phyloP scores from a whole-genome alignment of 2,113 vertebrate genomes.

The Calonectris borealis region DNA sequence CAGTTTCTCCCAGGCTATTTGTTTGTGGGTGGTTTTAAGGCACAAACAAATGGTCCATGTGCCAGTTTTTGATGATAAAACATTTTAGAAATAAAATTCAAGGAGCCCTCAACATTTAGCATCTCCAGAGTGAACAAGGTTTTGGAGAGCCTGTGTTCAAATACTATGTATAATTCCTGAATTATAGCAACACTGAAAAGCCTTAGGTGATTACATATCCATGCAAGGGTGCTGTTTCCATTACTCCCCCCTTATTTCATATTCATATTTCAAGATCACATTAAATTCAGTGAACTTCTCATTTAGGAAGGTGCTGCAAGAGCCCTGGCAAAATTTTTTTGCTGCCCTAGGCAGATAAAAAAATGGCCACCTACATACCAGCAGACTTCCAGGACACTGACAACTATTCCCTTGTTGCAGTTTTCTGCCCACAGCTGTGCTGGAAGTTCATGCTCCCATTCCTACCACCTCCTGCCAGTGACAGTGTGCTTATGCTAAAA shows the following conservation, averaged over 20 bases:
- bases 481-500: not conserved
- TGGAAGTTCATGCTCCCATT: not conserved
- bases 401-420: not conserved
- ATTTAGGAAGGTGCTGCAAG: not conserved
- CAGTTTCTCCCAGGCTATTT: not conserved
- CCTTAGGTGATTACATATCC: not conserved
- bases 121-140: not conserved
- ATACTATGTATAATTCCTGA: not conserved
- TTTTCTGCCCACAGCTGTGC: constrained; percentile 18
- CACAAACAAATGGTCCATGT: not conserved
- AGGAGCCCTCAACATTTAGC: not conserved
- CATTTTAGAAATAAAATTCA: not conserved
- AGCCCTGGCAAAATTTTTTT: not conserved
- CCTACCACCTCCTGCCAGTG: not conserved
- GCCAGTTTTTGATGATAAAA: not conserved
- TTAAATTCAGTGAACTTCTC: not conserved
- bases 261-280: not conserved
- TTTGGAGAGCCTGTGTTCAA: not conserved
- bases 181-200: not conserved
- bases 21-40: not conserved
- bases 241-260: not conserved
- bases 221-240: not conserved
- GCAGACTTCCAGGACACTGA: not conserved
- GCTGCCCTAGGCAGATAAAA: not conserved
- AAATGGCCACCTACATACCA: not conserved